phyloP scores from a whole-genome alignment of 2,797 vertebrate genomes.

The Pygocentrus nattereri region DNA sequence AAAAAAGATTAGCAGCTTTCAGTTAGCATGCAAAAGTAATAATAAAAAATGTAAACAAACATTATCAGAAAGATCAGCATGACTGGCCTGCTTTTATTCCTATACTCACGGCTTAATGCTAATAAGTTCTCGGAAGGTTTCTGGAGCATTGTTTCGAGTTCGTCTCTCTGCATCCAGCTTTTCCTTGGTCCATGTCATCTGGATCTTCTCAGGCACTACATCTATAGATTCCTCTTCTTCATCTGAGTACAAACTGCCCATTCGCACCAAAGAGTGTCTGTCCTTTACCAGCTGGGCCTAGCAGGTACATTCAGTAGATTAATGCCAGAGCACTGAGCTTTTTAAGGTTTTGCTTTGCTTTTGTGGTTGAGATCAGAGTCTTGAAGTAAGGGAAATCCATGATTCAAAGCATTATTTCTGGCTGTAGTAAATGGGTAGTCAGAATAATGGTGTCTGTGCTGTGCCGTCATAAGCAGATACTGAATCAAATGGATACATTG shows the following conservation, averaged over 20 bases:
- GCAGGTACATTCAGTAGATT: slow-evolving; percentile 14
- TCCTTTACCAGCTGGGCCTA: slow-evolving; percentile 97
- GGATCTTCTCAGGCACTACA: slow-evolving; percentile 86
- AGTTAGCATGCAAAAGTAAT: no score
- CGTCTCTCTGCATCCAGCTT: slow-evolving; percentile 86
- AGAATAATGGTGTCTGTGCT: no score
- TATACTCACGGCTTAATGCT: slow-evolving; percentile 94
- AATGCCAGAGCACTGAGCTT: no score
- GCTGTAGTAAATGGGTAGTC: no score
- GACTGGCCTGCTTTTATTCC: slow-evolving; percentile 2
- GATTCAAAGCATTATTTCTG: neutral
- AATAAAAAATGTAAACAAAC: neutral
- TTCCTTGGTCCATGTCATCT: slow-evolving; percentile 98
- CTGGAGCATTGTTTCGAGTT: slow-evolving; percentile 83
- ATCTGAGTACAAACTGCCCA: slow-evolving; percentile 93
- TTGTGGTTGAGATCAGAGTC: neutral
- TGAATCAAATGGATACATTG: neutral
- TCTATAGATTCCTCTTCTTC: slow-evolving; percentile 93
- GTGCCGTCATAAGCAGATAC: neutral
- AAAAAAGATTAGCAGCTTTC: neutral
- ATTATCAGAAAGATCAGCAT: neutral
- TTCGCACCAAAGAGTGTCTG: slow-evolving; percentile 92
- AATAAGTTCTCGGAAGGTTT: slow-evolving; percentile 94
- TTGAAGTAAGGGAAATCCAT: neutral
- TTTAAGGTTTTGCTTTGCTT: neutral